A percentile compares a stretch with the other conserved stretches of the same genome.
These are phyloP conservation scores for Hydropotes inermis DNA, from an alignment of 2,113 vertebrate species.

Conservation along the genomic window DNA sequence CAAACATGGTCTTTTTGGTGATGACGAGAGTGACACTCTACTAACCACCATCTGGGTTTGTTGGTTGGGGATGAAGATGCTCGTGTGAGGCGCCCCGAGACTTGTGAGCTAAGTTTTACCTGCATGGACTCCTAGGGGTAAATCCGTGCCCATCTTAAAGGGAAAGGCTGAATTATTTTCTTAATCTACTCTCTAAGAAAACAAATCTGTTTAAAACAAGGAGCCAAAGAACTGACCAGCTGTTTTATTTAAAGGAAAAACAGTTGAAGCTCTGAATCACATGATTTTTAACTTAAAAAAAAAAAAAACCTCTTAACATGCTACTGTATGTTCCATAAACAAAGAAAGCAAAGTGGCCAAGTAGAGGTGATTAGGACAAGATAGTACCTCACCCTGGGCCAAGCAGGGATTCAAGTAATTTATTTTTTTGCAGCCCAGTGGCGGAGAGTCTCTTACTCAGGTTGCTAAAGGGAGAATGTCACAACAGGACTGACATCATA, in stretches of 20 bases:
- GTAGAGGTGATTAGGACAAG: constrained; percentile 46
- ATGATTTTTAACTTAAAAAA: constrained; percentile 68
- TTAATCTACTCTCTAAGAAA: constrained; percentile 34
- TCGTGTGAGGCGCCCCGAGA: not conserved
- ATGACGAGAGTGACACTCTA: not conserved
- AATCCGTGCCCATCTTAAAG: not conserved
- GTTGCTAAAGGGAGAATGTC: constrained; percentile 66
- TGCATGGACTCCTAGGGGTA: not conserved
- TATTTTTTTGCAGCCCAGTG: constrained; percentile 68
- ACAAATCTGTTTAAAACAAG: constrained; percentile 46
- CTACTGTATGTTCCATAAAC: constrained; percentile 65
- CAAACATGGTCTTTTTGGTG: not conserved
- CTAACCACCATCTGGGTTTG: not conserved
- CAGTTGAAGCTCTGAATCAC: constrained; percentile 53
- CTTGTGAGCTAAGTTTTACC: not conserved
- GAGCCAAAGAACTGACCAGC: constrained; percentile 51
- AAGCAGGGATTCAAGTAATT: constrained; percentile 73
- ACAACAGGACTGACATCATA: constrained; percentile 33
- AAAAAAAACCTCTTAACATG: constrained; percentile 55
- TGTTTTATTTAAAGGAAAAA: constrained; percentile 75
- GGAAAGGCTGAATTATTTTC: constrained; percentile 3
- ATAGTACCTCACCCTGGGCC: constrained; percentile 61
- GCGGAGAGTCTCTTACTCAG: constrained; percentile 62
- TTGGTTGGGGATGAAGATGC: not conserved
- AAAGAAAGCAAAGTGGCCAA: constrained; percentile 64